phyloP scores from a whole-genome alignment of 53 echinoderm and acorn worm genomes.

The Zoroaster sp. region DNA sequence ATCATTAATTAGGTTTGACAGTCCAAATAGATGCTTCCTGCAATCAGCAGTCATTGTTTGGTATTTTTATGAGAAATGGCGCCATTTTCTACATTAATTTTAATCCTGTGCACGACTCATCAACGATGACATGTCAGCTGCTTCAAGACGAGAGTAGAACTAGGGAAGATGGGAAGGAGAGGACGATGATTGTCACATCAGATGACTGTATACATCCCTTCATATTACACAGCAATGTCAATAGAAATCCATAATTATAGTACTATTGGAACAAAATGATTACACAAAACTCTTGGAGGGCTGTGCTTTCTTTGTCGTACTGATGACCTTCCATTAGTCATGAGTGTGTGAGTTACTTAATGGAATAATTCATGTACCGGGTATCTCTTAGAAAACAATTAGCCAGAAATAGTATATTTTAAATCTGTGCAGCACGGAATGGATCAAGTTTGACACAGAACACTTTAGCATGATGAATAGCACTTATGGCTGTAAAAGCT shows the following conservation, averaged over 20 bases:
- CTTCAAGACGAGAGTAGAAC: background rate
- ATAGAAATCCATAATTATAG: background rate
- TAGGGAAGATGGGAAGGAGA: background rate
- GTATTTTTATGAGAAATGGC: background rate
- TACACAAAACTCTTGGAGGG: background rate
- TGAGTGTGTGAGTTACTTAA: background rate
- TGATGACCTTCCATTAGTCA: background rate
- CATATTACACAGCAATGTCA: background rate
- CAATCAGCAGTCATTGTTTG: background rate
- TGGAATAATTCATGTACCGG: background rate
- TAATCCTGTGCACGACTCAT: slow-evolving; percentile 9
- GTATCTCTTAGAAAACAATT: background rate
- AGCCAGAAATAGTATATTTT: background rate
- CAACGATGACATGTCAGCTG: background rate
- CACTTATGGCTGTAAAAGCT: background rate
- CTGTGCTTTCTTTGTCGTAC: background rate
- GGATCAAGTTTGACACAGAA: background rate
- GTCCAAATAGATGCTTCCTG: slow-evolving; percentile 37
- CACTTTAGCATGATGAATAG: background rate
- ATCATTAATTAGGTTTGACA: slow-evolving; percentile 29
- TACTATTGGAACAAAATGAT: background rate
- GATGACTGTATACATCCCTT: background rate
- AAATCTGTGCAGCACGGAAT: background rate
- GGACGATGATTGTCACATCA: slow-evolving; percentile 4
- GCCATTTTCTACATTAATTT: slow-evolving; percentile 12